phyloP scores from a whole-genome alignment of 2,113 vertebrate species.

The Orycteropus afer region DNA sequence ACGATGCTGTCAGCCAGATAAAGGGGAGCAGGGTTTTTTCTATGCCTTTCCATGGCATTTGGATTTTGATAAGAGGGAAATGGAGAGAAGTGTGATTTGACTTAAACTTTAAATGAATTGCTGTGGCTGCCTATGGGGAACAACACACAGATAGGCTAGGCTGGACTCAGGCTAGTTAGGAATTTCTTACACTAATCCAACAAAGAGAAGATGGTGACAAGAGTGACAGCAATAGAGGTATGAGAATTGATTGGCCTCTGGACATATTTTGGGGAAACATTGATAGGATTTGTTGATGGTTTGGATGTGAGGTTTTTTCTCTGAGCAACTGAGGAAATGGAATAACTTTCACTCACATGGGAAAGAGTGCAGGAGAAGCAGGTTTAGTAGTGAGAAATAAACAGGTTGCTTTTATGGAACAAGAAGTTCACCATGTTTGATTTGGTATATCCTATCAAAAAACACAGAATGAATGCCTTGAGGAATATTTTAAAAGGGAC shows the following conservation, averaged over 20 bases:
- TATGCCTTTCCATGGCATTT: not conserved
- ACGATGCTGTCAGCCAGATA: not conserved
- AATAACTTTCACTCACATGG: not conserved
- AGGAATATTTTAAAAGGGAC: not conserved
- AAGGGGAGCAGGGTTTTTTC: not conserved
- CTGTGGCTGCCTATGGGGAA: not conserved
- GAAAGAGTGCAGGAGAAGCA: not conserved
- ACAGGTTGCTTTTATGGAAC: not conserved
- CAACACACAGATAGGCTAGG: not conserved
- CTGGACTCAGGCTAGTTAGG: not conserved
- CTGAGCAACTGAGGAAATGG: not conserved
- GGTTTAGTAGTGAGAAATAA: not conserved
- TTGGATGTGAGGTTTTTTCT: not conserved
- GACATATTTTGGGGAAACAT: not conserved
- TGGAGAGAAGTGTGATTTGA: not conserved
- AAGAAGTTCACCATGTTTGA: conserved; percentile 6
- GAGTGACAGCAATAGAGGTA: not conserved
- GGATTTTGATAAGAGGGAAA: not conserved
- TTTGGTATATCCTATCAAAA: not conserved
- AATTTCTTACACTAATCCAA: not conserved
- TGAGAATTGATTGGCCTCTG: not conserved
- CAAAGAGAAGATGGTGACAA: not conserved
- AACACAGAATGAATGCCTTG: not conserved
- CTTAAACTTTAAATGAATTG: not conserved
- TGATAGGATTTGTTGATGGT: not conserved